Evolutionary conservation across 2,113 vertebrate genomes (phyloP), one percentile per base, ranked within the genome.

Genomic region (Petroica traversi): DNA sequence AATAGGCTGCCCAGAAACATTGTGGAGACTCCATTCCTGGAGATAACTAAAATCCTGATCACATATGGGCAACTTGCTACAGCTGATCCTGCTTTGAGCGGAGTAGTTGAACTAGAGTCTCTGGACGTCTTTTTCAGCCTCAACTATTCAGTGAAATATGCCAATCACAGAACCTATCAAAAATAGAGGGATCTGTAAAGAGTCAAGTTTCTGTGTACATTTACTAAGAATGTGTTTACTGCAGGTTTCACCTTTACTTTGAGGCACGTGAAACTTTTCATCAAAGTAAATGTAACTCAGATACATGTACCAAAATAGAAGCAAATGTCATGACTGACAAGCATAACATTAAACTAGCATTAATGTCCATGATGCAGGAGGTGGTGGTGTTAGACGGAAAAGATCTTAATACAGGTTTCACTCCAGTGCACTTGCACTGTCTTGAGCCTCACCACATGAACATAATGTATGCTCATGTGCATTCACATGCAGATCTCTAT

Each of bases 151-250:
- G 28, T 45, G 46, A 71, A 78, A 71, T 41, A 52, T 38, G 5
- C 19, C 52, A 52, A 26, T 16, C 59, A 64, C 43, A 64, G 40
- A 19, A 74, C 20, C 61, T 57, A 19, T 49, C 48, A 95, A 95
- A 96, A 84, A 69, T 23, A 94, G 93, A 94, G 49, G 29, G n/a
- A 86, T 72, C 79, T 7, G 4, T 64, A 75, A 59, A 45, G 76
- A 67, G 28, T 66, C 64, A 57, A 38, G n/a, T 48, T 93, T 64
- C 74, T 55, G 55, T 40, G 34, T 89, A 52, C 33, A 26, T 80
- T 97, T 94, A 63, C 61, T 85, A 61, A 96, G 94, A 73, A 93
- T 13, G 24, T 33, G 81, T 59, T 93, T 71, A 86, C 38, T 61
- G 14, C 22, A 48, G 29, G 64, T 91, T 93, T 96, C 92, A 89